Evolutionary conservation across 2,797 vertebrate species (phyloP), one percentile per base, ranked within the genome.

Genomic region (Clarias pachynema): DNA sequence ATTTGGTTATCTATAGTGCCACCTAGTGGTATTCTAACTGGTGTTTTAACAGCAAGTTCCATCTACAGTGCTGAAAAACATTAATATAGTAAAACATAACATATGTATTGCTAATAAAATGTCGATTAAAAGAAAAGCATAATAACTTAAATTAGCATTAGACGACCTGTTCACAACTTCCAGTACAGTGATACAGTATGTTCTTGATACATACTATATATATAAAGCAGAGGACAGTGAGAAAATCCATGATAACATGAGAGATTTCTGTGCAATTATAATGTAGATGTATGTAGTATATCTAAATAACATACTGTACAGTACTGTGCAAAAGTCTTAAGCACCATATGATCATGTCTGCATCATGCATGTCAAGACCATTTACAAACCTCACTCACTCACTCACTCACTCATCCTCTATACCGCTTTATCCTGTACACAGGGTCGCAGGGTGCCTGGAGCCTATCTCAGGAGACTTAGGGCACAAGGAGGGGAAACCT

Each of bases 21-120:
- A 15, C 59, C 77, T 79, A 18, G 77, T 79, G 77, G 77, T 79
- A 15, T 75, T 56, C 49, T 56, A 56, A 14, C 37, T 72, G 37
- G 6, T 15, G 2, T 26, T 49, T 18, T n/a, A 56, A 29, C 14
- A 56, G n/a, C 26, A 56, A 49, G 49, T 53, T 2, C 72, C 72
- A 75, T 56, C 12, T 16, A 15, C 69, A 40, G 34, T 72, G 37
- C 40, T 15, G 34, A 37, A 72, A 14, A 49, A 72, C n/a, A 72
- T 49, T 6, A 53, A 73, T 26, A 16, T 40, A 26, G 5, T 24
- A 49, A n/a, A n/a, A 72, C n/a, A 72, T 44, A 8, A 1, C 68
- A 53, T 18, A 26, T n/a, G 9, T 26, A 7, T 18, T 75, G 18
- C 29, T 26, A 57, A 56, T 6, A 31, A 31, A 12, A 15, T 22